Percentiles rank a stretch among this genome's conserved stretches.
phyloP scores from a whole-genome alignment of 2,888 invertebrate species.

The Chromoteleia sp. region DNA sequence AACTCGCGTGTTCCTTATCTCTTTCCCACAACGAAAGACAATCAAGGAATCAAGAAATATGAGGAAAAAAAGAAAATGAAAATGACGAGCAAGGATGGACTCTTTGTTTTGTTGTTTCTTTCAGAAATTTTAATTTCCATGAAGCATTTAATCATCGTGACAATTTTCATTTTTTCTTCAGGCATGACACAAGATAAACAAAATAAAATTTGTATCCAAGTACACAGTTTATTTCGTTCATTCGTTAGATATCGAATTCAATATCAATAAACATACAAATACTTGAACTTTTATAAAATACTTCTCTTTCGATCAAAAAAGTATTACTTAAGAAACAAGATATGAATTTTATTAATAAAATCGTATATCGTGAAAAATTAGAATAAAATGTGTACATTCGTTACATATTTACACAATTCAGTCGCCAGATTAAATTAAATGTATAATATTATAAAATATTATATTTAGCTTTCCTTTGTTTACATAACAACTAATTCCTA shows the following conservation, averaged over 20 bases:
- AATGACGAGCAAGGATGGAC: constrained; percentile 44
- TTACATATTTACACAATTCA: constrained; percentile 53
- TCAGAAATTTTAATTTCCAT: constrained; percentile 64
- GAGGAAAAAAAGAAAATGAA: constrained; percentile 45
- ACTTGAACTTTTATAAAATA: constrained; percentile 5
- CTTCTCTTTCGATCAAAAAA: constrained; percentile 2
- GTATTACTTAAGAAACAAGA: constrained; percentile 9
- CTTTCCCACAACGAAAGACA: constrained; percentile 26
- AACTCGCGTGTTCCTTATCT: constrained; percentile 45
- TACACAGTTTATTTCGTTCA: constrained; percentile 18
- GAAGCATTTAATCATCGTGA: constrained; percentile 40
- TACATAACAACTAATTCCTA: constrained; percentile 33
- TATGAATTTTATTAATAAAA: constrained; percentile 9
- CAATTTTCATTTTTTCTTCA: constrained; percentile 2
- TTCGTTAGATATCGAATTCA: neutral
- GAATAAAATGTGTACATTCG: constrained; percentile 36
- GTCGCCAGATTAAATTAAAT: constrained; percentile 37
- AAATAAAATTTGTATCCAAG: constrained; percentile 8
- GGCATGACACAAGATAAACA: constrained; percentile 28
- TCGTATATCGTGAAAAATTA: constrained; percentile 8
- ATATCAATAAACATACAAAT: constrained; percentile 1
- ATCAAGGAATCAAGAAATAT: constrained; percentile 18
- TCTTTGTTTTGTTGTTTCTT: too few relatives aligned
- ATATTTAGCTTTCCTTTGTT: constrained; percentile 17
- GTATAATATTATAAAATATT: constrained; percentile 47